Base-by-base conservation (phyloP, 2,113 vertebrate genomes). In the Megaleporinus macrocephalus region DNA sequence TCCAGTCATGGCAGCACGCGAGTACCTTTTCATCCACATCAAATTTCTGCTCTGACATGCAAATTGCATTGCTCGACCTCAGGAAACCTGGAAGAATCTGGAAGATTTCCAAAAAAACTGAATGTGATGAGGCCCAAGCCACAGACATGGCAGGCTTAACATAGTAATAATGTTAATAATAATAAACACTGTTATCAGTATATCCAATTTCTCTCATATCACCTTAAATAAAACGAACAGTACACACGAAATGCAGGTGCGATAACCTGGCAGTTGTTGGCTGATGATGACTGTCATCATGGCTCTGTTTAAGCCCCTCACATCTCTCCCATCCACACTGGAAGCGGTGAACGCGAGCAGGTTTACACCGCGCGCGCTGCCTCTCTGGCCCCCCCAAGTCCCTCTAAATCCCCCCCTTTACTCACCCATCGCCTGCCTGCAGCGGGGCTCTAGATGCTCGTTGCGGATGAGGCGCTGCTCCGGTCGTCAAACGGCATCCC, bases 401-500 rank as follows among this genome's bases (percentile, higher is more conserved):
- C 27, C 33, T 7, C 36, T 57, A 22, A 22, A 14, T 20, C 66
- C 59, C 27, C 63, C 33, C 63, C 51, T 14, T 49, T 24, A 81
- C 92, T 92, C 88, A 93, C 92, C 93, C 93, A 94, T 94, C 89
- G 93, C 92, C 84, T 62, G 91, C 81, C 87, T 89, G 82, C 57
- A 26, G 57, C 41, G 89, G 85, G 87, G 85, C 86, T 88, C 84
- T 88, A 92, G 88, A 89, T 85, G 76, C 81, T 88, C 90, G 90
- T 89, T 88, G 87, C 88, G 85, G 85, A 89, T 82, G 80, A 47
- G 81, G 30, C 84, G 78, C 74, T 76, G 80, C 62, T 85, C 84
- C 84, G 85, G n/a, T 86, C 51, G 73, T 76, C 81, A 82, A 86
- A 81, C 62, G 83, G 84, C 91, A 87, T 92, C 83, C 55, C 75